Percentiles rank a stretch among this genome's conserved stretches.
These are phyloP conservation scores for Steromphala cineraria DNA, from an alignment of 2,888 invertebrate species.

Conservation along the genomic window DNA sequence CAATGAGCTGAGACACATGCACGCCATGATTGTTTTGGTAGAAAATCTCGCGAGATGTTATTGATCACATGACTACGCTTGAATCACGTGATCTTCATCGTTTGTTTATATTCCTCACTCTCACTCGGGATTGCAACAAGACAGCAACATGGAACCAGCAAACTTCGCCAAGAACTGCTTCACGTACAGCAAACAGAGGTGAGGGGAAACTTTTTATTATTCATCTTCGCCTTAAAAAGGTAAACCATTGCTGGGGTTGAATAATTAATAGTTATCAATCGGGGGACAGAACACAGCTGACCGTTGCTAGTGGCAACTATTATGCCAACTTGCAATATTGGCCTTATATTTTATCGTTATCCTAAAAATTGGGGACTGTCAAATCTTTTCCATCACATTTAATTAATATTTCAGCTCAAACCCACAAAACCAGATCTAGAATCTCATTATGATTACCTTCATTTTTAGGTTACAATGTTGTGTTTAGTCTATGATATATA, in stretches of 20 bases:
- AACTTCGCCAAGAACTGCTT: conserved; percentile 1
- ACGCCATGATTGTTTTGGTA: conserved; percentile 10
- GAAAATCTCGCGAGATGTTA: background rate
- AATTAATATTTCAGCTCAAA: no score
- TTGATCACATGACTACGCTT: background rate
- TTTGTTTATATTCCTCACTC: background rate
- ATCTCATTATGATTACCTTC: no score
- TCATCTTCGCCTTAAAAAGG: no score
- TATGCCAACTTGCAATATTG: background rate
- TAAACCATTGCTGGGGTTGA: no score
- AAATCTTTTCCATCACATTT: no score
- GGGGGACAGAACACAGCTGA: background rate
- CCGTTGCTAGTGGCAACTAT: background rate
- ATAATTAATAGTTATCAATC: no score
- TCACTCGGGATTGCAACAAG: background rate
- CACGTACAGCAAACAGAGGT: background rate
- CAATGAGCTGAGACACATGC: background rate
- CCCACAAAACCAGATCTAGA: no score
- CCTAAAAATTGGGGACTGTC: no score
- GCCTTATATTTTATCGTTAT: no score
- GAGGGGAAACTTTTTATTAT: background rate
- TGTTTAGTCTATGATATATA: no score
- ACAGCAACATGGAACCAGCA: background rate
- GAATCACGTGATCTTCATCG: background rate
- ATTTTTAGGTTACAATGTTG: no score